These are phyloP conservation scores for Battus philenor DNA, from an alignment of 1,140 invertebrate species.

Conservation along the genomic window DNA sequence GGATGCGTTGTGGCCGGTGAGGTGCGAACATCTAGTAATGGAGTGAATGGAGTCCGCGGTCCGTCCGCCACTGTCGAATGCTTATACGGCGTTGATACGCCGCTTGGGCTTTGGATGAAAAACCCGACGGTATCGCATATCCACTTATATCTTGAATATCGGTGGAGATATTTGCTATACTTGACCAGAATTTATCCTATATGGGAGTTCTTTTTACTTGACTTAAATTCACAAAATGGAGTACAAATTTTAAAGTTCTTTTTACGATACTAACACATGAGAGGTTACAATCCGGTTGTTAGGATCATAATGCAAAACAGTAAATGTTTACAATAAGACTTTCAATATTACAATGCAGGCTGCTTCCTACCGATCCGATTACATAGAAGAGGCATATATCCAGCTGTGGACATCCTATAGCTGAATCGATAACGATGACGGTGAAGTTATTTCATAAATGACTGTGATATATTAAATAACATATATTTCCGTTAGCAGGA, in stretches of 20 bases:
- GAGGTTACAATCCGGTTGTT: too few species aligned
- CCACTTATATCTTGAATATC: conserved; percentile 28
- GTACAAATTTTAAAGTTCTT: neutral
- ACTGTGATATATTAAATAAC: too few species aligned
- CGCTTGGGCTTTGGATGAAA: conserved; percentile 32
- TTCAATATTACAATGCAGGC: too few species aligned
- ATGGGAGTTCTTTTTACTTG: neutral
- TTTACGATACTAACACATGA: neutral
- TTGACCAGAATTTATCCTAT: conserved; percentile 22
- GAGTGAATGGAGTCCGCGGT: conserved; percentile 59
- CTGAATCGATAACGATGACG: too few species aligned
- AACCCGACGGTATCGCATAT: conserved; percentile 40
- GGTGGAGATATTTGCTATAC: conserved; percentile 12
- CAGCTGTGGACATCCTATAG: too few species aligned
- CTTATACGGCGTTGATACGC: conserved; percentile 32
- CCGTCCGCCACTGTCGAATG: conserved; percentile 23
- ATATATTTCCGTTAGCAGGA: too few species aligned
- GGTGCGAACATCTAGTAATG: conserved; percentile 68
- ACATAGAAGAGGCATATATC: too few species aligned
- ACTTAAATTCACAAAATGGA: too few species aligned
- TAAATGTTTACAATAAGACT: too few species aligned
- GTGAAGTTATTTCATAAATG: too few species aligned
- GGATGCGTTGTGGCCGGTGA: conserved; percentile 60
- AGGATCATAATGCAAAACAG: too few species aligned
- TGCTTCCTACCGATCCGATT: too few species aligned